phyloP scores from a whole-genome alignment of 2,888 invertebrate genomes.

The Leptinotarsa peninsularis region DNA sequence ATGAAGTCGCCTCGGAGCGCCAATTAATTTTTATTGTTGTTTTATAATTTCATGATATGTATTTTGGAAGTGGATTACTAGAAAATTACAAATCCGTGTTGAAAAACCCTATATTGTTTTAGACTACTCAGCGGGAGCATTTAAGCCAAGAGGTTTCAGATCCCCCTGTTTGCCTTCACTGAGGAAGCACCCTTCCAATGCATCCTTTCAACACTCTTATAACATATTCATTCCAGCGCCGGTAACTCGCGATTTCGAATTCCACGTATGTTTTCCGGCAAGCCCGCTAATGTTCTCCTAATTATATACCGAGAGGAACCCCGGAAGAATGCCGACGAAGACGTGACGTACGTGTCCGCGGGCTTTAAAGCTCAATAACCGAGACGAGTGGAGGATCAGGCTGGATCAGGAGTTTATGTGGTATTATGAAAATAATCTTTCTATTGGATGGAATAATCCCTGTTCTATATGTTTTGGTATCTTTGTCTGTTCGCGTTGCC shows the following conservation, averaged over 20 bases:
- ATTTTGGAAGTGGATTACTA: no score
- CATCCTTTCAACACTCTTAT: constrained; percentile 26
- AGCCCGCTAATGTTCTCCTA: constrained; percentile 39
- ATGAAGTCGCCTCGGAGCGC: no score
- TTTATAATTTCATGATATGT: no score
- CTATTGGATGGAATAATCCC: background rate
- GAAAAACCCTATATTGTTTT: no score
- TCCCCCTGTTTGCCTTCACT: no score
- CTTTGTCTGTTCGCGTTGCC: background rate
- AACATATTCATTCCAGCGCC: constrained; percentile 26
- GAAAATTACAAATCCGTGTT: no score
- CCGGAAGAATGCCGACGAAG: constrained; percentile 33
- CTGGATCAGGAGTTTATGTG: constrained; percentile 10
- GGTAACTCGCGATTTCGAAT: constrained; percentile 31
- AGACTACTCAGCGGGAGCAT: background rate
- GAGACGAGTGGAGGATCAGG: background rate
- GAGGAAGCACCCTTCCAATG: background rate
- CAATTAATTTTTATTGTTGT: no score
- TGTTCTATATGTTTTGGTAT: background rate
- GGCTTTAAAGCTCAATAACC: constrained; percentile 13
- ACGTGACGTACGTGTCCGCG: constrained; percentile 26
- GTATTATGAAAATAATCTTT: constrained; percentile 5
- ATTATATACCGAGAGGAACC: constrained; percentile 36
- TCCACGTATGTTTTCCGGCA: constrained; percentile 33
- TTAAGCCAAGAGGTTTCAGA: background rate